Evolutionary conservation across 2,797 vertebrate species (phyloP).

Genomic region (Gymnothorax javanicus): DNA sequence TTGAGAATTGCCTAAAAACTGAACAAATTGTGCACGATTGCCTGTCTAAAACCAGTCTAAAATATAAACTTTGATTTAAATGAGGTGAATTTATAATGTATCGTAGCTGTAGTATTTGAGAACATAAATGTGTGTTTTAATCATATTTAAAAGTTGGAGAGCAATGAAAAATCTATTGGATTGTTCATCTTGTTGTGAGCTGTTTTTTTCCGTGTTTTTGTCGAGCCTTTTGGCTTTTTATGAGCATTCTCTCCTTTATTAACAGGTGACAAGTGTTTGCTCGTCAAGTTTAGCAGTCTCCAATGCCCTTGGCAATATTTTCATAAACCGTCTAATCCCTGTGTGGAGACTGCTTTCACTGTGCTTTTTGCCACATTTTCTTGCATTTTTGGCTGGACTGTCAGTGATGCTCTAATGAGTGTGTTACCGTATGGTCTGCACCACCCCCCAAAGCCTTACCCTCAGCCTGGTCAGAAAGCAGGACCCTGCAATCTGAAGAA

Average conservation of each 20-base stretch:
- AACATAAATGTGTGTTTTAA: neutral
- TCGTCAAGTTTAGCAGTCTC: constrained; percentile 9
- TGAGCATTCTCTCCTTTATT: constrained; percentile 23
- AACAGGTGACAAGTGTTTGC: constrained; percentile 15
- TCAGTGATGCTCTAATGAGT: constrained; percentile 85
- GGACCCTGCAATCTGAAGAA: constrained; percentile 78
- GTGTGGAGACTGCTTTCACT: constrained; percentile 16
- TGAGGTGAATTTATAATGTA: neutral
- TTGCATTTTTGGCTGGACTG: constrained; percentile 87
- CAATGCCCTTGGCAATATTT: neutral
- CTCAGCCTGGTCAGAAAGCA: constrained; percentile 79
- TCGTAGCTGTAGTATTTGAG: neutral
- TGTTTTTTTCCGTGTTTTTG: neutral
- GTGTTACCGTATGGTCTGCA: constrained; percentile 87
- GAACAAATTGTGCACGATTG: neutral
- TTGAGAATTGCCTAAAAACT: no score
- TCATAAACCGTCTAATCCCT: neutral
- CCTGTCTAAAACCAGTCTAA: neutral
- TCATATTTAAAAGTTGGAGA: neutral
- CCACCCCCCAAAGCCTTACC: constrained; percentile 80
- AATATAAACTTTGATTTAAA: neutral
- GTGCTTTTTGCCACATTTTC: constrained; percentile 78
- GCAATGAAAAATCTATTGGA: neutral
- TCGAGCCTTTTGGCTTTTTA: neutral
- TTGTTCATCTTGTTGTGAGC: constrained; percentile 12